phyloP scores from a whole-genome alignment of 2,888 invertebrate species.

The Aricia artaxerxes region DNA sequence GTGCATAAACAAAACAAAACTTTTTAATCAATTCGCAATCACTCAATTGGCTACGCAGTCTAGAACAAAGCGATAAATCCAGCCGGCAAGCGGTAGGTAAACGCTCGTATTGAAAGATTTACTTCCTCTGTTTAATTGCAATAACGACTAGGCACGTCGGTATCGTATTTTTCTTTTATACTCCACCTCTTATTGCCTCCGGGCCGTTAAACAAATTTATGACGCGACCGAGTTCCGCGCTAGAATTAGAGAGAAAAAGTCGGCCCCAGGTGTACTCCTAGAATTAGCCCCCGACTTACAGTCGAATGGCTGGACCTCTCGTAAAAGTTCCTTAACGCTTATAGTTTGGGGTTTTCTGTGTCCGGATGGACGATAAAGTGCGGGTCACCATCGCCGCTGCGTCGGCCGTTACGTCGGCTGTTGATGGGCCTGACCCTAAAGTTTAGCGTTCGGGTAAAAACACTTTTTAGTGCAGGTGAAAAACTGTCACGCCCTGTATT shows the following conservation, averaged over 20 bases:
- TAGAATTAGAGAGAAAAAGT: constrained; percentile 75
- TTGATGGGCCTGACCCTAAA: constrained; percentile 34
- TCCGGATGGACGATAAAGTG: constrained; percentile 69
- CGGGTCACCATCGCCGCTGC: constrained; percentile 55
- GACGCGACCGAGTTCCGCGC: constrained; percentile 78
- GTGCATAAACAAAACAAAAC: constrained; percentile 50
- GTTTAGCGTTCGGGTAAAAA: constrained; percentile 11
- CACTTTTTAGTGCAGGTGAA: constrained; percentile 22
- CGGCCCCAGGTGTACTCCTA: constrained; percentile 75
- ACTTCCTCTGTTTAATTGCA: constrained; percentile 81
- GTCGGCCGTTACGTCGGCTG: constrained; percentile 45
- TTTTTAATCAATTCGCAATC: constrained; percentile 78
- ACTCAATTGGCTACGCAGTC: constrained; percentile 77
- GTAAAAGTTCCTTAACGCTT: constrained; percentile 77
- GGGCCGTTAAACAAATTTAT: constrained; percentile 81
- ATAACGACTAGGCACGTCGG: constrained; percentile 81
- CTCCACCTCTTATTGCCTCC: constrained; percentile 80
- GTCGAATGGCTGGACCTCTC: constrained; percentile 71
- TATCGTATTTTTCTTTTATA: constrained; percentile 81
- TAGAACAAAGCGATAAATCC: constrained; percentile 80
- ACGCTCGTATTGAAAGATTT: constrained; percentile 80
- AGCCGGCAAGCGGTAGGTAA: constrained; percentile 74
- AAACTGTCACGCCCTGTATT: constrained; percentile 38
- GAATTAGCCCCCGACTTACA: constrained; percentile 75
- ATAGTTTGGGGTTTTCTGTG: constrained; percentile 68